Base-by-base conservation (phyloP, 2,888 invertebrate genomes). In the Prostheceraeus crozeri region DNA sequence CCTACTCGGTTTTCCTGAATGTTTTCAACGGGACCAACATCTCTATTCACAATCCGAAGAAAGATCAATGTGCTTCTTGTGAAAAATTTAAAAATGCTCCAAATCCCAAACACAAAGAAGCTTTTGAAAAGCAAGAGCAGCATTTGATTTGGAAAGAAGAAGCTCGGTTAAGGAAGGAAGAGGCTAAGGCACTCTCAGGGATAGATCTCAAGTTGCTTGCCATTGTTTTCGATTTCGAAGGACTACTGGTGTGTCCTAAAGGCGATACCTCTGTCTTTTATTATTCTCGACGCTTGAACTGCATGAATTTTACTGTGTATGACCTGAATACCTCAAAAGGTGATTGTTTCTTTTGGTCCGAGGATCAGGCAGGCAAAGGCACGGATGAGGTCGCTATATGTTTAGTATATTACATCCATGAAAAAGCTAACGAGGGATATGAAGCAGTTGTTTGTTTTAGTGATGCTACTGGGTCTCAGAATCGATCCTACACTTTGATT, bases 181-280 rank as follows among this genome's bases (percentile, higher is more conserved):
- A 40, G n/a, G n/a, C n/a, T n/a, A n/a, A n/a, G n/a, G n/a, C 8
- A 33, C n/a, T 33, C 8, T 10, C 19, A 19, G 40, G 21, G 19
- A 19, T n/a, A 19, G 40, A 40, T 10, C 19, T 16, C 14, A 40
- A 8, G 21, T 16, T 23, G 16, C 40, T 40, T n/a, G 16, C 21
- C 40, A 40, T 40, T 40, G 40, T 14, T 16, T 40, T 40, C 8
- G 40, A 40, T 40, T 40, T 40, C 14, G 16, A 40, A 40, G 40
- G 40, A 14, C 14, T 40, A 6, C 40, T 40, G 8, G 21, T 40
- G 19, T 40, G 40, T 23, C 40, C 40, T 16, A 40, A 40, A 40
- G 40, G 40, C 14, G 6, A 40, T 14, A 40, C 16, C 21, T 40
- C 40, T 40, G 40, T 40, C 8, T 40, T 40, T 23, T 40, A 19